A percentile compares a stretch with the other conserved stretches of the same genome.
These are phyloP conservation scores for Stictonetta naevosa DNA, from an alignment of 2,113 vertebrate species.

Conservation along the genomic window DNA sequence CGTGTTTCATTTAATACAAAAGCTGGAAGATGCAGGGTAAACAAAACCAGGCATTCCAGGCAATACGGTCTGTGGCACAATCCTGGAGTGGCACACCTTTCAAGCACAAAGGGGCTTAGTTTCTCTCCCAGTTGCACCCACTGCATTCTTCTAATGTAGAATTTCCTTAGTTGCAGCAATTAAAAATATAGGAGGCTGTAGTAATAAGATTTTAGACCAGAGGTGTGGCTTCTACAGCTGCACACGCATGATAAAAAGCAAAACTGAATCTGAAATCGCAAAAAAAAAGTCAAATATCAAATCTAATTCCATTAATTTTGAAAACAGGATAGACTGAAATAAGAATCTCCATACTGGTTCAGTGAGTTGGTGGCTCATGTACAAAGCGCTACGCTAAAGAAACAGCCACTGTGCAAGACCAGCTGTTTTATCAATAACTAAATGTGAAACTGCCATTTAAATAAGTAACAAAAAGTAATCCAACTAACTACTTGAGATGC, in stretches of 20 bases:
- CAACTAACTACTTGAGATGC: neutral
- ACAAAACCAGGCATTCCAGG: neutral
- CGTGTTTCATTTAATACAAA: neutral
- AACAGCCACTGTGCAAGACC: neutral
- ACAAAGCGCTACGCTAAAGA: neutral
- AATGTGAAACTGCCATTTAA: neutral
- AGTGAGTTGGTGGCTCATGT: neutral
- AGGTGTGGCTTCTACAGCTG: neutral
- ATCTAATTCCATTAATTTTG: neutral
- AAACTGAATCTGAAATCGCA: neutral
- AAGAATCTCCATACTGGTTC: neutral
- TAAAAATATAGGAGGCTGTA: neutral
- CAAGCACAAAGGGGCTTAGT: neutral
- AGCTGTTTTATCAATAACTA: neutral
- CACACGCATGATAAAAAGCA: neutral
- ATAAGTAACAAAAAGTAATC: neutral
- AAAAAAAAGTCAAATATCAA: neutral
- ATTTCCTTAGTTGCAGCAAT: neutral
- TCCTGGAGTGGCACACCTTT: neutral
- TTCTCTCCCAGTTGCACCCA: neutral
- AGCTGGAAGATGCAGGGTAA: neutral
- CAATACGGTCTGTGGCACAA: neutral
- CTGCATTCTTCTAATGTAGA: neutral
- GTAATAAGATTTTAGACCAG: neutral
- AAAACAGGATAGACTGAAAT: neutral